Base-by-base conservation (phyloP, 2,797 vertebrate species). In the Anabas testudineus region DNA sequence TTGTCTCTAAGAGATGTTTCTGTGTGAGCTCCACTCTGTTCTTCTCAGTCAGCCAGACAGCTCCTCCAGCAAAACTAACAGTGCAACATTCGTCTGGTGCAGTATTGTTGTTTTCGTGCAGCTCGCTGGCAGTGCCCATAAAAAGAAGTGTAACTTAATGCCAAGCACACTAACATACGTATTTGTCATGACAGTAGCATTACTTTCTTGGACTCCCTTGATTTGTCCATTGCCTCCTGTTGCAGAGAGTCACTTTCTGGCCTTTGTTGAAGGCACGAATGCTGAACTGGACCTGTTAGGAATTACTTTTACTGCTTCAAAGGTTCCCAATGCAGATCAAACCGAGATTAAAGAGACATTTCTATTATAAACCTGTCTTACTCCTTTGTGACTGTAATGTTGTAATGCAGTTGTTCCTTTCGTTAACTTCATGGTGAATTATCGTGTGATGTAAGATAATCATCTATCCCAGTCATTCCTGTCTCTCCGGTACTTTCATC, bases 1-100 rank as follows among this genome's bases (percentile, higher is more conserved):
- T 21, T 72, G 65, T 72, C 52, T 64, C 46, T 43, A 46, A 71
- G 45, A 63, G 47, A 22, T 55, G 59, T 81, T 65, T 71, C 66
- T 54, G 22, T 34, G 32, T 6, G 7, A 51, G 43, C 47, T 32
- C 45, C 18, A 37, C 71, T 78, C 48, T 32, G 36, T 65, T 76
- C 64, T 60, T 52, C 66, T 56, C 45, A 55, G 55, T 68, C 65
- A 70, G 71, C 63, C 19, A 81, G 66, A 73, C 59, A 57, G 49
- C 70, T 82, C 76, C 68, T 66, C 63, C 76, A 68, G 71, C 58
- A 64, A 66, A 81, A 81, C 21, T 3, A 64, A 60, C 26, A 34
- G 5, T 45, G 58, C 59, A 62, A 54, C 64, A 83, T 82, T 81
- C 71, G 74, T 80, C 72, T 51, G 42, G 53, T 19, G 10, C 47